A percentile compares a stretch with the other conserved stretches of the same genome.
phyloP scores from a whole-genome alignment of 2,113 vertebrate species.

The Rhinolophus sinicus region DNA sequence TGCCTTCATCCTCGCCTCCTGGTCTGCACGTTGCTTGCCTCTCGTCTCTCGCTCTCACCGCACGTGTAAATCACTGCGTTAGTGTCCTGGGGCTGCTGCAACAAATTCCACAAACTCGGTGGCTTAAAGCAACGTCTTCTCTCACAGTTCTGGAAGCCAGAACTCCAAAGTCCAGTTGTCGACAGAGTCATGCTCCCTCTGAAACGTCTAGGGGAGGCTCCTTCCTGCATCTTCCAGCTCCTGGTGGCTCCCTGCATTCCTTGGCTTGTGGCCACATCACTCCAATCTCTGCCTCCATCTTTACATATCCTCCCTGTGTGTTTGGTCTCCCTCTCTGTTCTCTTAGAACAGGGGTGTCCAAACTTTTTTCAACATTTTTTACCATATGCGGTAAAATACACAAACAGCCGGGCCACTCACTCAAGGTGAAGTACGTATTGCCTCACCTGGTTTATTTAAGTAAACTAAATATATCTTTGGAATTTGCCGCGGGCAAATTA shows the following conservation, averaged over 20 bases:
- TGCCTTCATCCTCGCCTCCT: neutral
- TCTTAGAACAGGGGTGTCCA: too few relatives aligned
- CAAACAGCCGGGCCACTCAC: too few relatives aligned
- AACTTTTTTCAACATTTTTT: too few relatives aligned
- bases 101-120: too few relatives aligned
- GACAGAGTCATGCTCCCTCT: rapidly evolving
- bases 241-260: neutral
- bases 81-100: neutral
- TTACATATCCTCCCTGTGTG: neutral
- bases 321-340: neutral
- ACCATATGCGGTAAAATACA: too few relatives aligned
- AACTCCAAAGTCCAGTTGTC: neutral
- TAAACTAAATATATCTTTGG: too few relatives aligned
- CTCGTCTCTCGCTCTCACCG: neutral
- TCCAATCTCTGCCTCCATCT: neutral
- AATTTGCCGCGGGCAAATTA: too few relatives aligned
- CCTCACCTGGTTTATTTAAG: too few relatives aligned
- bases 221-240: neutral
- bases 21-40: neutral
- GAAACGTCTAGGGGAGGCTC: neutral
- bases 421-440: too few relatives aligned
- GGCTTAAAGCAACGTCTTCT: neutral
- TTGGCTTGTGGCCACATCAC: neutral
- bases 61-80: neutral
- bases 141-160: neutral